Conservation (phyloP, 2,888 invertebrate genomes). For the Pseudococcus longispinus region DNA sequence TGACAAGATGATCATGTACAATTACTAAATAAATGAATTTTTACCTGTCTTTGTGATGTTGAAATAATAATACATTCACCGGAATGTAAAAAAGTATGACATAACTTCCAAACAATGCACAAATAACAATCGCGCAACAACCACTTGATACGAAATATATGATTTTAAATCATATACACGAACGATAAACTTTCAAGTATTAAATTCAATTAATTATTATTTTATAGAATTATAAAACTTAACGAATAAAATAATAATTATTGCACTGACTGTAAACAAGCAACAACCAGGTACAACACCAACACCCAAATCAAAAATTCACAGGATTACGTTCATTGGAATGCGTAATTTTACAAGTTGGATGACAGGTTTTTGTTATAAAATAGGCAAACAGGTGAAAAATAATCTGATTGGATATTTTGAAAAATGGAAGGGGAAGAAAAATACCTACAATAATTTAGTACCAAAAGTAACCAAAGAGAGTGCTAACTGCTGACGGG, state of each 20-base stretch:
- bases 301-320: slow-evolving; percentile 43
- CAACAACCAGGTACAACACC: slow-evolving; percentile 38
- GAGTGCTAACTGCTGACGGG: not conserved
- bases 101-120: slow-evolving; percentile 38
- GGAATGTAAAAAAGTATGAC: slow-evolving; percentile 37
- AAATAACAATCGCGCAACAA: not conserved
- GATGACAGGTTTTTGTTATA: slow-evolving; percentile 15
- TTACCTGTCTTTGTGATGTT: slow-evolving; percentile 34
- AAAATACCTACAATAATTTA: not conserved
- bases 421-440: not conserved
- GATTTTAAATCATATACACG: not conserved
- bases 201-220: not conserved
- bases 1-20: not conserved
- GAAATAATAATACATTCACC: slow-evolving; percentile 17
- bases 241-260: not conserved
- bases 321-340: slow-evolving; percentile 9
- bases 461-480: not conserved
- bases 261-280: slow-evolving; percentile 29
- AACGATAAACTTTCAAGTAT: not conserved
- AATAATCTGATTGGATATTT: slow-evolving; percentile 35
- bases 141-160: not conserved
- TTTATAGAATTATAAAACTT: not conserved
- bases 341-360: not conserved
- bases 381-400: slow-evolving; percentile 34
- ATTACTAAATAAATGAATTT: not conserved